Evolutionary conservation across 2,888 invertebrate genomes (phyloP).

Genomic region (Dysmachus trigonus): DNA sequence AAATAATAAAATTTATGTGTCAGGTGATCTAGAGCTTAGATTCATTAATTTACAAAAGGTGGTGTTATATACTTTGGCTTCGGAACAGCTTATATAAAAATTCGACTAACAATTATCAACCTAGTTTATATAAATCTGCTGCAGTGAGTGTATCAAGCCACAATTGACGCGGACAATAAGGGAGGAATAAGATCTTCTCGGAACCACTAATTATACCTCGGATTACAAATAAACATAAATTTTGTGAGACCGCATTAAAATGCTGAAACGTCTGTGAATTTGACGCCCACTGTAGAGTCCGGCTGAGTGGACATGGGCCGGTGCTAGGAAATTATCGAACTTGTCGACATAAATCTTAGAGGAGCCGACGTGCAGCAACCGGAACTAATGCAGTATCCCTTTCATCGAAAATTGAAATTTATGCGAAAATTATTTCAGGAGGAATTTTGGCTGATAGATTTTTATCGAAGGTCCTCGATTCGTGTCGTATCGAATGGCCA

Average conservation of each 20-base stretch:
- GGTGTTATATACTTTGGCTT: no score
- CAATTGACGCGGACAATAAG: neutral
- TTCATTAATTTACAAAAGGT: no score
- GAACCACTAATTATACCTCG: conserved; percentile 31
- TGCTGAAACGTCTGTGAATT: conserved; percentile 2
- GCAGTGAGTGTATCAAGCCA: neutral
- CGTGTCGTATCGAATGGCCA: conserved; percentile 37
- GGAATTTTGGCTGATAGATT: conserved; percentile 25
- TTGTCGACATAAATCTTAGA: conserved; percentile 28
- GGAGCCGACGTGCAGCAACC: conserved; percentile 50
- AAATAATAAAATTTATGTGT: no score
- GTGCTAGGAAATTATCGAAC: neutral
- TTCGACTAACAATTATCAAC: no score
- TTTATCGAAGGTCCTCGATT: conserved; percentile 21
- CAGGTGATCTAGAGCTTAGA: no score
- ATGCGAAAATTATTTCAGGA: conserved; percentile 40
- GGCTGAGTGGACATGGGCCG: neutral
- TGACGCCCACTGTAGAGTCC: conserved; percentile 24
- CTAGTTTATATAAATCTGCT: no score
- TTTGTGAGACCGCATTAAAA: conserved; percentile 15
- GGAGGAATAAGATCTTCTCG: neutral
- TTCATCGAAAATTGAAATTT: conserved; percentile 45
- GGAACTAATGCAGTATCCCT: conserved; percentile 51
- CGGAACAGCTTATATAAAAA: no score
- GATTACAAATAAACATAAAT: conserved; percentile 34